These are phyloP conservation scores for Eurytoma adleriae DNA, from an alignment of 2,888 invertebrate species.

Conservation along the genomic window DNA sequence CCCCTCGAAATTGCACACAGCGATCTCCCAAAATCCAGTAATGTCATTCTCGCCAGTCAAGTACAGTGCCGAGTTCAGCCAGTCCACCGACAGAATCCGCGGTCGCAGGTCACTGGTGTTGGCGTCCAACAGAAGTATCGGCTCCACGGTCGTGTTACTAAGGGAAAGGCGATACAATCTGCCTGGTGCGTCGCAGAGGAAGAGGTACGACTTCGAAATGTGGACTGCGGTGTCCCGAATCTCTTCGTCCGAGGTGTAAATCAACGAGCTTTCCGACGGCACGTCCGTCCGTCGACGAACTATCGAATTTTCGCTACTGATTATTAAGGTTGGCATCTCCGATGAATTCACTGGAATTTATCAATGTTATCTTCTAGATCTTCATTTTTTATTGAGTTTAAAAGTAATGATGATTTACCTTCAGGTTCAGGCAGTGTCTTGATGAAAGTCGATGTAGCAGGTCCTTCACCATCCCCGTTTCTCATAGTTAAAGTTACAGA, in stretches of 20 bases:
- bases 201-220: constrained; percentile 82
- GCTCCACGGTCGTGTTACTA: constrained; percentile 71
- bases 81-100: constrained; percentile 88
- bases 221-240: constrained; percentile 86
- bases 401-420: constrained; percentile 63
- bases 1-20: constrained; percentile 85
- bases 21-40: constrained; percentile 82
- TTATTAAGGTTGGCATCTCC: constrained; percentile 83
- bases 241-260: constrained; percentile 4
- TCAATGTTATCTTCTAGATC: neutral
- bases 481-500: constrained; percentile 88
- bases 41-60: constrained; percentile 83
- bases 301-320: constrained; percentile 83
- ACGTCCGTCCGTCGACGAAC: constrained; percentile 80
- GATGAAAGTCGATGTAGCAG: constrained; percentile 81
- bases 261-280: neutral
- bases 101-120: constrained; percentile 81
- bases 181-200: constrained; percentile 86
- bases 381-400: neutral
- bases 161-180: constrained; percentile 78
- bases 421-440: constrained; percentile 84
- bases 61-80: constrained; percentile 91
- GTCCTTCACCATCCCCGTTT: constrained; percentile 89
- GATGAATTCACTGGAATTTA: constrained; percentile 79
- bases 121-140: constrained; percentile 75